These are phyloP conservation scores for Mya arenaria DNA, from an alignment of 1,140 invertebrate genomes.

Conservation along the genomic window DNA sequence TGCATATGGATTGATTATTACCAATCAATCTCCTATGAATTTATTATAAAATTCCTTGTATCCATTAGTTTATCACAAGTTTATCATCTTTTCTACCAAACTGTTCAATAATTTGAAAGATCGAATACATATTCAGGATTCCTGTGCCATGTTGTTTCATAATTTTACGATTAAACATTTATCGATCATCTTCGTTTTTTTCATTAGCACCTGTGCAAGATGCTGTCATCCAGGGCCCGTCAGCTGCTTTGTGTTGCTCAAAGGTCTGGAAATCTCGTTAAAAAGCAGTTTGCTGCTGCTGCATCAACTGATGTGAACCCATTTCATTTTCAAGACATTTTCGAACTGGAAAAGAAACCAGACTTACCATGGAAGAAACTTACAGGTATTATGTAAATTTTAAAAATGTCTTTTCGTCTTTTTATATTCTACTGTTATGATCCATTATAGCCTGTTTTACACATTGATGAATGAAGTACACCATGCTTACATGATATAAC, in stretches of 20 bases:
- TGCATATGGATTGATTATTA: too few relatives aligned
- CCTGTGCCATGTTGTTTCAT: too few relatives aligned
- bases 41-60: too few relatives aligned
- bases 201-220: too few relatives aligned
- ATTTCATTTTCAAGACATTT: slow-evolving; percentile 80
- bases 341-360: slow-evolving; percentile 70
- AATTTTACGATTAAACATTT: too few relatives aligned
- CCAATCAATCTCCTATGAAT: too few relatives aligned
- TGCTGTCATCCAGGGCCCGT: slow-evolving; percentile 28
- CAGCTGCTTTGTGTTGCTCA: slow-evolving; percentile 36
- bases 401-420: not conserved
- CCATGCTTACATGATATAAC: not conserved
- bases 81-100: too few relatives aligned
- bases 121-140: too few relatives aligned
- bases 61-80: too few relatives aligned
- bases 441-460: not conserved
- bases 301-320: slow-evolving; percentile 74
- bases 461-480: not conserved
- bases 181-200: too few relatives aligned
- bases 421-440: not conserved
- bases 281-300: slow-evolving; percentile 46
- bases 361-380: slow-evolving; percentile 79
- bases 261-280: slow-evolving; percentile 9
- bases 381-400: slow-evolving; percentile 66
- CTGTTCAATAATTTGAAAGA: too few relatives aligned